phyloP scores from a whole-genome alignment of 1,140 invertebrate species.

The Bilobella aurantiaca region DNA sequence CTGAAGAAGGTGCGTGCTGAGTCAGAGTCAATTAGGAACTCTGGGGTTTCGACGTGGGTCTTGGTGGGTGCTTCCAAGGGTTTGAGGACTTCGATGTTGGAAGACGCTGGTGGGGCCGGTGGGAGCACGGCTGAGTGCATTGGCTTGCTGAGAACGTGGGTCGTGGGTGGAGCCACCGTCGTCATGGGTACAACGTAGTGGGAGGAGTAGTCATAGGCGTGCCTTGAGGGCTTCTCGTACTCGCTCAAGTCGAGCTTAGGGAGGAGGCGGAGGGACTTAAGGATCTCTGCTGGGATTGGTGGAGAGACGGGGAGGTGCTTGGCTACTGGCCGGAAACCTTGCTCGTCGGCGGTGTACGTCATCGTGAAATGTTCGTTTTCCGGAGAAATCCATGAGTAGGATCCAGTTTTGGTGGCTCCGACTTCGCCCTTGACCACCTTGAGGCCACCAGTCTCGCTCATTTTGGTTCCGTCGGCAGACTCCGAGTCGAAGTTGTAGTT shows the following conservation, averaged over 20 bases:
- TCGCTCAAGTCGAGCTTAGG: background rate
- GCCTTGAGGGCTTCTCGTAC: background rate
- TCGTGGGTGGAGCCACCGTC: background rate
- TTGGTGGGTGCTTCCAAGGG: background rate
- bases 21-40: background rate
- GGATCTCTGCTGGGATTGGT: conserved; percentile 11
- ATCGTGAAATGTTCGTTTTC: conserved; percentile 35
- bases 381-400: conserved; percentile 47
- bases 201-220: background rate
- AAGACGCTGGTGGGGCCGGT: background rate
- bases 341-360: background rate
- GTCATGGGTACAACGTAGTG: background rate
- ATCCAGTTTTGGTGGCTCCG: conserved; percentile 51
- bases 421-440: conserved; percentile 39
- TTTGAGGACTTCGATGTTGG: background rate
- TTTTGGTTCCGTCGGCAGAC: background rate
- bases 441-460: conserved; percentile 1
- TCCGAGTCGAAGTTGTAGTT: background rate
- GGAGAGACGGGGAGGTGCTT: conserved; percentile 1
- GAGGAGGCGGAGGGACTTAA: background rate
- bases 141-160: background rate
- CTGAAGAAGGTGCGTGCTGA: background rate
- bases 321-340: background rate
- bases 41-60: background rate
- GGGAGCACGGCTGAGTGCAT: too few relatives aligned